Evolutionary conservation across 2,888 invertebrate species (phyloP), one percentile per base, ranked within the genome.

Genomic region (Phyllotreta striolata): DNA sequence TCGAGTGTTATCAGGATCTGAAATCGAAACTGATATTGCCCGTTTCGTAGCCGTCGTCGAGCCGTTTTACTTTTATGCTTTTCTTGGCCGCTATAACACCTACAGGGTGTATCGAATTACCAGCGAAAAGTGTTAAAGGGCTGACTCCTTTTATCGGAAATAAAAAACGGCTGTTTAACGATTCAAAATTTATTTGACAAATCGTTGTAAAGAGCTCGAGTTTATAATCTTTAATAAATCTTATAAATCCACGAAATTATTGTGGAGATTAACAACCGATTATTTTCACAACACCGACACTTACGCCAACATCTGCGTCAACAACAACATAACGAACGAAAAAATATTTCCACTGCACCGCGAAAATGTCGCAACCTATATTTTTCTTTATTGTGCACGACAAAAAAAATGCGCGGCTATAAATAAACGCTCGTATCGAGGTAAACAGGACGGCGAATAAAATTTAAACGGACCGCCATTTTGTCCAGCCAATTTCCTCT

Each of bases 11-110:
- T 60, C 61, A 34, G 39, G 34, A 56, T 44, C 46, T 52, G 56
- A 64, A 64, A 64, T 64, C 64, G 64, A 64, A 64, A 64, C 60
- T 56, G 61, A 64, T 61, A 61, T 37, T 38, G 38, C 38, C 38
- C 38, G 35, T 35, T 49, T 10, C 38, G 35, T 12, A n/a, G 5
- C 2, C 37, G 35, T 52, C 13, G 14, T 12, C n/a, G n/a, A n/a
- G 37, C 38, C 51, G 35, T 34, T 51, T 8, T 52, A 12, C 6
- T 10, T 52, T 52, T 52, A 52, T 52, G 37, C 13, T 52, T 51
- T 6, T 51, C 14, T 44, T 6, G 47, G 24, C 24, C 24, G 24
- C 24, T 24, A 24, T 24, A 24, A 24, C 24, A 24, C 24, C 24
- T 24, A 24, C 24, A 24, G 24, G 24, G 24, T 24, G 24, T 24